These are phyloP conservation scores for Drosophila testacea DNA, from an alignment of 2,888 invertebrate genomes.

Conservation along the genomic window DNA sequence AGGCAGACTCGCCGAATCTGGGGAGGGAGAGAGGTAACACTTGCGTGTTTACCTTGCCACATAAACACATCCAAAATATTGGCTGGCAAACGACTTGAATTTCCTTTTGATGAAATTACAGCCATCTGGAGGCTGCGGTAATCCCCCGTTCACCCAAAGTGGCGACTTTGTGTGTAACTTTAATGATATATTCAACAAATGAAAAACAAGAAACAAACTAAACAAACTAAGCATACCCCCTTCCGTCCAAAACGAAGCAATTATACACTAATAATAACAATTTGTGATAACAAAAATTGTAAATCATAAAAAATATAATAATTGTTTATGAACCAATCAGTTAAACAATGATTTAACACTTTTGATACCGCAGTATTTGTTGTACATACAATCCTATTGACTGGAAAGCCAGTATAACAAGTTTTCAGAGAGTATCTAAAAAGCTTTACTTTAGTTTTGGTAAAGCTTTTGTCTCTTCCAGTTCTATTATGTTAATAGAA, in stretches of 20 bases:
- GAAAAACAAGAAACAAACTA: conserved; percentile 24
- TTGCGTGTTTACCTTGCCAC: conserved; percentile 75
- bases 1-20: background rate
- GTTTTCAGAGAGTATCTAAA: conserved; percentile 20
- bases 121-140: conserved; percentile 58
- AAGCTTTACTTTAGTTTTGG: background rate
- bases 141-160: conserved; percentile 38
- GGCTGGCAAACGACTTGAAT: conserved; percentile 58
- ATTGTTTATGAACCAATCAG: conserved; percentile 15
- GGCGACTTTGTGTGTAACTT: conserved; percentile 17
- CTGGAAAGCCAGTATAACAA: conserved; percentile 32
- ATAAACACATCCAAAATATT: conserved; percentile 60
- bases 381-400: conserved; percentile 1
- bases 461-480: background rate
- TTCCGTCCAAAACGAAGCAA: conserved; percentile 10
- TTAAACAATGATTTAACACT: conserved; percentile 4
- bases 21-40: conserved; percentile 1
- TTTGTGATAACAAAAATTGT: conserved; percentile 5
- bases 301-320: conserved; percentile 19
- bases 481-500: background rate
- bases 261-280: conserved; percentile 34
- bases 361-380: conserved; percentile 5
- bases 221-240: conserved; percentile 5
- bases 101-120: conserved; percentile 57
- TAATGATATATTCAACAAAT: conserved; percentile 19